Percentiles rank a stretch among this genome's conserved stretches.
Conservation (phyloP, 1,140 invertebrate species). For the Pseudomyrmex sp. region DNA sequence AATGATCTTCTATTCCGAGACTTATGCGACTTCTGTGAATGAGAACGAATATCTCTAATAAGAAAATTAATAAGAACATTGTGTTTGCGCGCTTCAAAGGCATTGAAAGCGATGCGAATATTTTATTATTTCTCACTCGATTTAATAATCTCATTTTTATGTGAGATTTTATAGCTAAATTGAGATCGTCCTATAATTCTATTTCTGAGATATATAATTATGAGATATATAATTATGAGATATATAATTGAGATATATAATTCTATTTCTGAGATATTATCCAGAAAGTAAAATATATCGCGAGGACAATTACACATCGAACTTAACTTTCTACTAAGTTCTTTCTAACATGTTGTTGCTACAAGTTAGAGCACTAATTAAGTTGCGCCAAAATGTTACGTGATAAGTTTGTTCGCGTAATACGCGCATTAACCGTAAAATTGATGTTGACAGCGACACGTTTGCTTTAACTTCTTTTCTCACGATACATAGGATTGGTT, state of each 20-base stretch:
- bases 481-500: not conserved
- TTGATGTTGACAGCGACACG: not conserved
- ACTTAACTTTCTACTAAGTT: slow-evolving; percentile 40
- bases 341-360: slow-evolving; percentile 6
- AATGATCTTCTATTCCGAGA: not conserved
- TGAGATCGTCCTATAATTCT: too few species aligned
- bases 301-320: too few species aligned
- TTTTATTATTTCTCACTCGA: too few species aligned
- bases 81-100: not conserved
- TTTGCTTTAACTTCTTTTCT: not conserved
- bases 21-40: slow-evolving; percentile 1
- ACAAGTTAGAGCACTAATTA: slow-evolving; percentile 13
- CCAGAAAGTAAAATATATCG: too few species aligned
- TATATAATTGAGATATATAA: too few species aligned
- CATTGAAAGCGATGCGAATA: not conserved
- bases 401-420: slow-evolving; percentile 1
- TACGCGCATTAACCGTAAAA: slow-evolving; percentile 11
- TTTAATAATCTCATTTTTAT: too few species aligned
- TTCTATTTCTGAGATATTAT: too few species aligned
- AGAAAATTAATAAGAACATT: slow-evolving; percentile 7
- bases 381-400: slow-evolving; percentile 23
- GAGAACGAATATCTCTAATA: not conserved
- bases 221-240: too few species aligned
- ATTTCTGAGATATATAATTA: too few species aligned
- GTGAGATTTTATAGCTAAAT: too few species aligned